Conservation (phyloP, 2,888 invertebrate species). For the Drosophila hamatofila region DNA sequence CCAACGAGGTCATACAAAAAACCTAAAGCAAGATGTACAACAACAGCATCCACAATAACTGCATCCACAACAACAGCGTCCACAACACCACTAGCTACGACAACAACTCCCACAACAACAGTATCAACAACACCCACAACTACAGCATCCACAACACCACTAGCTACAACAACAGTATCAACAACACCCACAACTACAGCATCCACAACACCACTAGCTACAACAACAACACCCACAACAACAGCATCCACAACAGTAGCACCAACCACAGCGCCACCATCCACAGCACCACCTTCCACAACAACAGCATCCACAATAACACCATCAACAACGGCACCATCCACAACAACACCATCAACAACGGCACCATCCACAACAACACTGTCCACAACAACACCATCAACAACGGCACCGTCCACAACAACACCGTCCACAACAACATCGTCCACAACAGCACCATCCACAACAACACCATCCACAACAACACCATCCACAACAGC, state of each 20-base stretch:
- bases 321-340: background rate
- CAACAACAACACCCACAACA: background rate
- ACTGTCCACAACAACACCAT: background rate
- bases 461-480: background rate
- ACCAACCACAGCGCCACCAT: background rate
- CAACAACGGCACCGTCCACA: background rate
- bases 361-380: background rate
- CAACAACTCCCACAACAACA: background rate
- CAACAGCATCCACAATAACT: no score
- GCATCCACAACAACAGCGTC: background rate
- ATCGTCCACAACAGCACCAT: background rate
- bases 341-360: background rate
- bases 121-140: background rate
- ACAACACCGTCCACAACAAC: background rate
- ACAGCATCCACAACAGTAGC: background rate
- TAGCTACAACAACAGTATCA: background rate
- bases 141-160: no score
- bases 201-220: background rate
- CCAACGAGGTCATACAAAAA: background rate
- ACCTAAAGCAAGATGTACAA: background rate
- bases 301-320: background rate
- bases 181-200: background rate
- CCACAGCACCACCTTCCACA: background rate
- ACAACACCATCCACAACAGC: conserved; percentile 6
- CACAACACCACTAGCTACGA: background rate